These are phyloP conservation scores for Cheilosia pagana DNA, from an alignment of 2,888 invertebrate species.

Conservation along the genomic window DNA sequence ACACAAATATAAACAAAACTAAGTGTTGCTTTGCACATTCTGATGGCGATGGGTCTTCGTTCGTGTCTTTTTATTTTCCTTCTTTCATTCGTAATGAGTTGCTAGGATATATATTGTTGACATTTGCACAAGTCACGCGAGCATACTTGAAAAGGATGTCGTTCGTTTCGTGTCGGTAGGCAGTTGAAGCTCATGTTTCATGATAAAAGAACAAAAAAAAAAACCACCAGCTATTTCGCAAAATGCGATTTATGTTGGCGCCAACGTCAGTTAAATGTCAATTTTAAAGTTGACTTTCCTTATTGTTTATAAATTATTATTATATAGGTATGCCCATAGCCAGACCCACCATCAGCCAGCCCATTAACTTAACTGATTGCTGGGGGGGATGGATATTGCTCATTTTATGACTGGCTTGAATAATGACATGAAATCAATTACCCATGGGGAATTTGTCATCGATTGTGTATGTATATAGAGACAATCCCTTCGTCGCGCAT, in stretches of 20 bases:
- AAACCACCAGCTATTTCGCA: constrained; percentile 45
- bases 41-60: constrained; percentile 36
- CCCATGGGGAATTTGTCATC: constrained; percentile 48
- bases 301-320: constrained; percentile 33
- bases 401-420: constrained; percentile 26
- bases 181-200: constrained; percentile 72
- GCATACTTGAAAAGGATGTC: constrained; percentile 70
- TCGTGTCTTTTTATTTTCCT: constrained; percentile 5
- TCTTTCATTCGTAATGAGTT: constrained; percentile 59
- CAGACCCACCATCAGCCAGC: neutral
- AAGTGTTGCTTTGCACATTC: constrained; percentile 71
- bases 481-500: neutral
- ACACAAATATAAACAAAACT: constrained; percentile 52
- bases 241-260: constrained; percentile 72
- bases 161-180: constrained; percentile 54
- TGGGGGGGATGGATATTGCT: neutral
- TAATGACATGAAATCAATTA: constrained; percentile 45
- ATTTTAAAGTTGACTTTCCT: constrained; percentile 62
- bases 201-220: constrained; percentile 37
- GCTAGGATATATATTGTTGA: constrained; percentile 74
- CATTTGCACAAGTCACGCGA: constrained; percentile 73
- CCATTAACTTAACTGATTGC: constrained; percentile 9
- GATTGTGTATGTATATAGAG: neutral
- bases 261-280: constrained; percentile 74
- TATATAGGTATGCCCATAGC: neutral